These are phyloP conservation scores for Knipowitschia caucasica DNA, from an alignment of 2,797 vertebrate genomes.

Conservation along the genomic window DNA sequence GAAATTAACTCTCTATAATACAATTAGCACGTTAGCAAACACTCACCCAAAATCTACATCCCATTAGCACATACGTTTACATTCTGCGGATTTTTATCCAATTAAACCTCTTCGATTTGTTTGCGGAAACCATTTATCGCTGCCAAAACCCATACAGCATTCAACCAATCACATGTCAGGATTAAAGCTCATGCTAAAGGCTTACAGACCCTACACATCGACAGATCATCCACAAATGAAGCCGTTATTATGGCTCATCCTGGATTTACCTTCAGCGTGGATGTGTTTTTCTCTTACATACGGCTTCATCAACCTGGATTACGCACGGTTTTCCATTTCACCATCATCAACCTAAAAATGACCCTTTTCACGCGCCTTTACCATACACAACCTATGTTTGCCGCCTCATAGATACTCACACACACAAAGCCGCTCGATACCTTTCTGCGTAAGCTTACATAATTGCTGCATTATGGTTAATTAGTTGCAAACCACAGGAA, in stretches of 20 bases:
- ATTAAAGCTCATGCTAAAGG: neutral
- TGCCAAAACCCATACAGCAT: neutral
- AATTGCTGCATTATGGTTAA: constrained; percentile 62
- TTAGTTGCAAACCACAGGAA: constrained; percentile 48
- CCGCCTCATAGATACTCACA: constrained; percentile 35
- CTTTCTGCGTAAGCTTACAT: constrained; percentile 41
- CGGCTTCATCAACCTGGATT: constrained; percentile 30
- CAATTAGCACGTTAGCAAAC: too few relatives aligned
- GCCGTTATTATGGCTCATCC: neutral
- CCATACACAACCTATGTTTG: constrained; percentile 46
- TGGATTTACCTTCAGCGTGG: neutral
- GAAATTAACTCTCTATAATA: too few relatives aligned
- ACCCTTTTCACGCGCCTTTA: constrained; percentile 22
- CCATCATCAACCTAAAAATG: constrained; percentile 1
- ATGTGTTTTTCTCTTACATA: neutral
- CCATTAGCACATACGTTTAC: too few relatives aligned
- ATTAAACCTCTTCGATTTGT: neutral
- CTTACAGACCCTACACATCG: neutral
- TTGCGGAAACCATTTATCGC: neutral
- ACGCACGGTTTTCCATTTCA: neutral
- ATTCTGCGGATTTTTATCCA: neutral
- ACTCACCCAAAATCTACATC: too few relatives aligned
- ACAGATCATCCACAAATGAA: neutral
- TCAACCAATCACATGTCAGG: neutral
- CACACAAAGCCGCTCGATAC: constrained; percentile 38